Evolutionary conservation across 2,113 vertebrate genomes (phyloP).

Genomic region (Naja naja): DNA sequence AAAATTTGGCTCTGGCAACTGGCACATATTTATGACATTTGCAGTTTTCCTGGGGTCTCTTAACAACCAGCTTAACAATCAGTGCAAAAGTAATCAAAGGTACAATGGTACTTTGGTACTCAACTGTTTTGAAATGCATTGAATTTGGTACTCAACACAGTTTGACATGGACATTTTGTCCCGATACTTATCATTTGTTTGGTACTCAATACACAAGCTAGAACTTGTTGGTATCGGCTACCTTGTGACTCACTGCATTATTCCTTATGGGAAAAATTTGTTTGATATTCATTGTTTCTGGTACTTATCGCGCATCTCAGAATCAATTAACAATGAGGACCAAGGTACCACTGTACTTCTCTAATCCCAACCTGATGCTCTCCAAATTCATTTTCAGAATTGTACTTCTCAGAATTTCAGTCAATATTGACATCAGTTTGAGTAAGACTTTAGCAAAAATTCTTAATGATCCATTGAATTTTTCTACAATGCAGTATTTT

Average conservation of each 20-base stretch:
- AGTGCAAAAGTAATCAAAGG: not conserved
- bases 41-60: too few relatives aligned
- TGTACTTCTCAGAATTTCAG: not conserved
- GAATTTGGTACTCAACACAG: not conserved
- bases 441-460: not conserved
- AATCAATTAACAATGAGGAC: too few relatives aligned
- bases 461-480: not conserved
- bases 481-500: not conserved
- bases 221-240: too few relatives aligned
- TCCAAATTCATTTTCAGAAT: not conserved
- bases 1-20: too few relatives aligned
- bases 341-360: not conserved
- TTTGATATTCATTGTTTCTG: too few relatives aligned
- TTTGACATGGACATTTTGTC: not conserved
- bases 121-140: not conserved
- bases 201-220: too few relatives aligned
- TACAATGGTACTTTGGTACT: not conserved
- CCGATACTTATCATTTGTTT: too few relatives aligned
- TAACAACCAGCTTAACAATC: not conserved
- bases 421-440: not conserved
- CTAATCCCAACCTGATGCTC: not conserved
- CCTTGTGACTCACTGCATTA: too few relatives aligned
- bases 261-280: too few relatives aligned
- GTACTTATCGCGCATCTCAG: too few relatives aligned
- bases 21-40: too few relatives aligned